Base-by-base conservation (phyloP, 2,797 vertebrate genomes). In the Ceyx erithaca region DNA sequence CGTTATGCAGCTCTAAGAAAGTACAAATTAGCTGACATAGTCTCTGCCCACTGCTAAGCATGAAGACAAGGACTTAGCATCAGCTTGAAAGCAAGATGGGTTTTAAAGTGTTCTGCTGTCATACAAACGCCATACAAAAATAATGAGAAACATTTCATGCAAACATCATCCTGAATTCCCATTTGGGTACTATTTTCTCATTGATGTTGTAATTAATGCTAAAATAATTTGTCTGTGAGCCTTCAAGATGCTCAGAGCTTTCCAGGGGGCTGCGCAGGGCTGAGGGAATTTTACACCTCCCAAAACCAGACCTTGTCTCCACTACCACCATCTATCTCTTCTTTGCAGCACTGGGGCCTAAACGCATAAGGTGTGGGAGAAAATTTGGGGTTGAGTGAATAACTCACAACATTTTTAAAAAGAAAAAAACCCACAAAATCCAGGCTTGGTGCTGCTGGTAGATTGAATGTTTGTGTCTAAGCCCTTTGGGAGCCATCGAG, bases 131-230 rank as follows among this genome's bases (percentile, higher is more conserved):
- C 90, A 79, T 83, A 81, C 63, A 54, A 75, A 88, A 91, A 92
- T 92, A 95, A 92, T 80, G 90, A 94, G 89, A 85, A 87, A 64
- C 52, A 67, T 75, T 92, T 57, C 64, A 66, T 30, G 37, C 70
- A 87, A 64, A 51, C 28, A 92, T 67, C 81, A 70, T 93, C 63
- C 81, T 91, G 45, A 81, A 92, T 90, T 94, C 90, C 75, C 87
- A 80, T 66, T 92, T 81, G 92, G 83, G 80, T 82, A 79, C 85
- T 90, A 25, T 94, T 96, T 94, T 83, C 76, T 92, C 92, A 89
- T 84, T 93, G 92, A 89, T 94, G 86, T 94, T 89, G 81, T 92
- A 96, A 94, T 94, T 96, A 92, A 94, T 93, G 92, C 94, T 96
- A 82, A 83, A 94, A 93, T 90, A 95, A 94, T 92, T 89, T 94